Evolutionary conservation across 1,140 invertebrate genomes (phyloP), one percentile per base, ranked within the genome.

Genomic region (Monochamus saltuarius): DNA sequence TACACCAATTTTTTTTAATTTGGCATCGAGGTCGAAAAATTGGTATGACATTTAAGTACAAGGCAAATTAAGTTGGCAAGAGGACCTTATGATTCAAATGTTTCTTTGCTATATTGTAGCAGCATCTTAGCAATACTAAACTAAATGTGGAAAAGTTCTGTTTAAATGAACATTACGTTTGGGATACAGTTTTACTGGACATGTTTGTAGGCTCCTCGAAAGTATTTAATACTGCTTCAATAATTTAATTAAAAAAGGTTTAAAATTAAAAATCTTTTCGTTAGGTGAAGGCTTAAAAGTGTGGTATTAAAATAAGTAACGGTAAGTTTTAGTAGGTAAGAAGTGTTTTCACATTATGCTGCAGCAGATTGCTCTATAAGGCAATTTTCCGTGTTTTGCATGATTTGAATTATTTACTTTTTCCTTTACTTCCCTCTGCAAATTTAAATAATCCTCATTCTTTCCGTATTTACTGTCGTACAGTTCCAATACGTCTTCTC

Each of bases 281-380:
- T 8, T 9, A 43, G 14, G 14, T 43, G 14, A 9, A 0, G 13
- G 9, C 13, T n/a, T 16, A 43, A 43, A 47, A 9, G 19, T 22
- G 29, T n/a, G n/a, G n/a, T n/a, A n/a, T n/a, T n/a, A n/a, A n/a
- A n/a, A n/a, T n/a, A n/a, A n/a, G n/a, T n/a, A n/a, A n/a, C n/a
- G n/a, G n/a, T 10, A 22, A 22, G 16, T 47, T 11, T 29, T 29
- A 29, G 22, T n/a, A 40, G 39, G 39, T 40, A 7, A 13, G 13
- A 51, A 7, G 7, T 35, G 0, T 19, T 11, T 54, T 74, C 56
- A 74, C 71, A 73, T 74, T 8, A 76, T 56, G 46, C 63, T 74
- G 61, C 75, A 76, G 67, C 75, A 76, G 17, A 75, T 69, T 4
- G 73, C 71, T 35, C 71, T 50, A 58, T 73, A 71, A 14, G 73